Conservation (phyloP, 2,888 invertebrate genomes). For the Epistrophe grossulariae region DNA sequence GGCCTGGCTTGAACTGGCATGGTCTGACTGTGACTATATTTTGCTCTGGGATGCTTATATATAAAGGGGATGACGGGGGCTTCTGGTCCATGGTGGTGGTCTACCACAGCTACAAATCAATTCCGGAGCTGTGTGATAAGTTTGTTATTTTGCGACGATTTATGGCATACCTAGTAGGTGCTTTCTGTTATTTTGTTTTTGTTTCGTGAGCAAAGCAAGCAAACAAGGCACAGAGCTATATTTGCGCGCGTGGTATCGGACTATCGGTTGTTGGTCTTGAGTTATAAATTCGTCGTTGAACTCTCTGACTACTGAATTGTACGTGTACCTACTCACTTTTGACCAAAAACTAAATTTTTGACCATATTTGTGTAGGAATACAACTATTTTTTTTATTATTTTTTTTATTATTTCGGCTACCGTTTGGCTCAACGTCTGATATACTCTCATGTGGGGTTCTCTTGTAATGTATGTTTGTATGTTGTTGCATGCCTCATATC, state of each 20-base stretch:
- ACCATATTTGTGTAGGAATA: constrained; percentile 54
- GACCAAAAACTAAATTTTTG: constrained; percentile 62
- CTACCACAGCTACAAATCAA: constrained; percentile 75
- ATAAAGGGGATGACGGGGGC: constrained; percentile 7
- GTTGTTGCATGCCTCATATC: constrained; percentile 18
- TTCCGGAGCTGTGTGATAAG: constrained; percentile 73
- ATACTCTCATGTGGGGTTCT: constrained; percentile 16
- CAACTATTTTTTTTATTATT: background rate
- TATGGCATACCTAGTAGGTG: constrained; percentile 65
- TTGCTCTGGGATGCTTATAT: background rate
- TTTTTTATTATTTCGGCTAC: constrained; percentile 48
- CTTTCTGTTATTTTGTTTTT: constrained; percentile 20
- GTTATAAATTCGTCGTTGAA: constrained; percentile 64
- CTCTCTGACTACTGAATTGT: constrained; percentile 52
- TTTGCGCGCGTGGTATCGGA: constrained; percentile 42
- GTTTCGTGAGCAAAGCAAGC: constrained; percentile 43
- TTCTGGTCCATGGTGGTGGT: constrained; percentile 64
- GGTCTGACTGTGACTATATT: background rate
- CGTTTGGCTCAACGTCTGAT: constrained; percentile 37
- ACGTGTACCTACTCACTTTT: constrained; percentile 54
- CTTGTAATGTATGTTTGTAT: background rate
- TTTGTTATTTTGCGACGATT: constrained; percentile 75
- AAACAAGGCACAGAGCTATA: constrained; percentile 52
- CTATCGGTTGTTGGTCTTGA: constrained; percentile 21
- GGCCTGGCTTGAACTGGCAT: background rate